Evolutionary conservation across 1,140 invertebrate genomes (phyloP), one percentile per base, ranked within the genome.

Genomic region (Maniola jurtina): DNA sequence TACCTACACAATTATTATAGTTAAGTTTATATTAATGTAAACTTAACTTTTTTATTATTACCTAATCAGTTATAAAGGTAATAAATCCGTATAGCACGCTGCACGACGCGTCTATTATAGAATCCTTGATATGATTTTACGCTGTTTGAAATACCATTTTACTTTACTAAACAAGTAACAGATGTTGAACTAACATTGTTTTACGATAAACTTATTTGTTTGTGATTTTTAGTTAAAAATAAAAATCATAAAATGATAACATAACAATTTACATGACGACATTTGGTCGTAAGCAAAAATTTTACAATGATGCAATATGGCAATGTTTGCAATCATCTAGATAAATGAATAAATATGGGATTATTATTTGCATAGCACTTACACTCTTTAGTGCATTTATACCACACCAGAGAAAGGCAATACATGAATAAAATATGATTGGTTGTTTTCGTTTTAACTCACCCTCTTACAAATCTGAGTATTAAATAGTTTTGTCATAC

Each of bases 121-220:
- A 9, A 42, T 42, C 1, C 5, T 45, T 13, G 9, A 45, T 13
- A 45, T 11, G 13, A 45, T 45, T 13, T 45, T 45, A 45, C 25
- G 15, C 16, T 55, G 25, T 55, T 13, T 11, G 3, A 55, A 55
- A 55, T 55, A 36, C 55, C 25, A 25, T 47, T 33, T 45, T 45
- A 45, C 42, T 45, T 8, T 0, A 45, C 42, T 11, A 45, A 45
- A 59, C 66, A 78, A 79, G 73, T 76, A 79, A 65, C 74, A 79
- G 70, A 79, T 79, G 74, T 74, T 70, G 60, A 71, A 71, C 55
- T 50, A 67, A 61, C 67, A 70, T 76, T 79, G 72, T 76, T 73
- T 66, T 73, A 71, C 67, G 74, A 79, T 79, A 76, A 14, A 67
- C 40, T 52, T 79, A 73, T 79, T 79, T 79, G 68, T 60, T 64